Conservation (phyloP, 2,888 invertebrate genomes). For the Escarpia spicata region DNA sequence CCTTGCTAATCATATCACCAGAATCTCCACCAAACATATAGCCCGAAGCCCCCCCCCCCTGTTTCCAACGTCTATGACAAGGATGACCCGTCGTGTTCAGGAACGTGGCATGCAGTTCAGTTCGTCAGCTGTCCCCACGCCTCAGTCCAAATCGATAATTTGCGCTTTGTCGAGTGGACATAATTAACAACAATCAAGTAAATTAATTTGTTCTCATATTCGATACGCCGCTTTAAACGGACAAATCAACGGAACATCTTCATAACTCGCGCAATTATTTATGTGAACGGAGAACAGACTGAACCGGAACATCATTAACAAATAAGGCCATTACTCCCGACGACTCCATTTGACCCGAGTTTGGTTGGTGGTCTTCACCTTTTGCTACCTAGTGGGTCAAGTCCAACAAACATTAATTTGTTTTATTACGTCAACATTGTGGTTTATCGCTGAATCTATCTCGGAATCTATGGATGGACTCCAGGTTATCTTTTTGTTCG, state of each 20-base stretch:
- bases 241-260: background rate
- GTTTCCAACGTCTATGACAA: too few relatives aligned
- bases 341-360: too few relatives aligned
- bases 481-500: too few relatives aligned
- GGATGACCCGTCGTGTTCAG: background rate
- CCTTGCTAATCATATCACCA: too few relatives aligned
- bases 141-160: background rate
- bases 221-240: background rate
- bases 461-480: too few relatives aligned
- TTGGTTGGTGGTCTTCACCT: too few relatives aligned
- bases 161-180: background rate
- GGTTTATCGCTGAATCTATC: too few relatives aligned
- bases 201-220: background rate
- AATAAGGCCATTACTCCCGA: background rate
- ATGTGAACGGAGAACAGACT: background rate
- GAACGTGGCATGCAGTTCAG: background rate
- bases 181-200: background rate
- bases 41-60: too few relatives aligned
- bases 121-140: background rate
- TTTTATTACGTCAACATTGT: too few relatives aligned
- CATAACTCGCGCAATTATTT: background rate
- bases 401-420: too few relatives aligned
- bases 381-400: too few relatives aligned
- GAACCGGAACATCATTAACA: background rate
- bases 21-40: too few relatives aligned